These are phyloP conservation scores for Ardeotis arabs DNA, from an alignment of 2,113 vertebrate genomes.

Conservation along the genomic window DNA sequence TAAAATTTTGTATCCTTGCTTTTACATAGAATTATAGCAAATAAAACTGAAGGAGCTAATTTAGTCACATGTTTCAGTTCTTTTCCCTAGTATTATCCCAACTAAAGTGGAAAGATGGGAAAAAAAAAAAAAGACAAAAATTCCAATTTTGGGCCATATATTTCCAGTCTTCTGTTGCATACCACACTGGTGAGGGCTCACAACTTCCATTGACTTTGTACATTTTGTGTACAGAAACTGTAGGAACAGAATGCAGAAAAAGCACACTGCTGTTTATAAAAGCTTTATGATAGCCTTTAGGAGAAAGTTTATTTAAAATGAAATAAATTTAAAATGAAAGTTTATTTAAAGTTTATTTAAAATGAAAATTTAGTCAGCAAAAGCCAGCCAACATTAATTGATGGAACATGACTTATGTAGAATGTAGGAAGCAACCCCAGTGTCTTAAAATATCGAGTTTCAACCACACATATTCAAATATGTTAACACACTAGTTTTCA, in stretches of 20 bases:
- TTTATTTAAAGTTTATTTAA: neutral
- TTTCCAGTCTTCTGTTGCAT: neutral
- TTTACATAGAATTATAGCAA: neutral
- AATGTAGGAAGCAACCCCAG: neutral
- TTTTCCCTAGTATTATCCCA: neutral
- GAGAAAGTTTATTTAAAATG: neutral
- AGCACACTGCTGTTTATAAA: neutral
- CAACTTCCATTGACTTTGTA: neutral
- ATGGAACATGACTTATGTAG: neutral
- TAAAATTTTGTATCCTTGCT: neutral
- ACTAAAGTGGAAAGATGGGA: neutral
- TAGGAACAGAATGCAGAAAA: neutral
- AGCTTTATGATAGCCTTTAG: neutral
- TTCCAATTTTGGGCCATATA: neutral
- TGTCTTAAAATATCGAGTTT: neutral
- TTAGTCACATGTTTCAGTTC: neutral
- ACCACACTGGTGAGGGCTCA: neutral
- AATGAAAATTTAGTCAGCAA: neutral
- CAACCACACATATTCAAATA: neutral
- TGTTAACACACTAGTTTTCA: neutral
- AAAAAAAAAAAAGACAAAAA: neutral
- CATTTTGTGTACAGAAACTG: neutral
- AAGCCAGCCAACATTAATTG: neutral
- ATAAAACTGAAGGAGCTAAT: neutral
- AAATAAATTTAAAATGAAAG: neutral